Evolutionary conservation across 2,888 invertebrate species (phyloP).

Genomic region (Sipunculus nudus): DNA sequence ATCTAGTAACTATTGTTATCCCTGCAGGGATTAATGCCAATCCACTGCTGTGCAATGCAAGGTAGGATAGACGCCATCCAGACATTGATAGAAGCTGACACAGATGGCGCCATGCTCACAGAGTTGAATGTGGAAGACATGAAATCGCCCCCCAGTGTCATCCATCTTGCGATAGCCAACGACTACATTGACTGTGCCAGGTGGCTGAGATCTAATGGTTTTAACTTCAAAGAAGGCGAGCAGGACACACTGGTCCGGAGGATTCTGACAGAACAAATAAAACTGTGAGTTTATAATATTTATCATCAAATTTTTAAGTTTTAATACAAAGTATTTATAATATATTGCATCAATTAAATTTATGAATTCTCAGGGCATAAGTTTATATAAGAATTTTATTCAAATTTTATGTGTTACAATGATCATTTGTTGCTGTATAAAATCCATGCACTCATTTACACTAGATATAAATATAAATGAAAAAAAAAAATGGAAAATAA

Average conservation of each 20-base stretch:
- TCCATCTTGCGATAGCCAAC: conserved; percentile 59
- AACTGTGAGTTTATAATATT: conserved; percentile 52
- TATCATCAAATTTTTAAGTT: background rate
- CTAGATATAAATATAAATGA: too few species aligned
- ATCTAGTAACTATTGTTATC: too few species aligned
- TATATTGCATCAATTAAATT: too few species aligned
- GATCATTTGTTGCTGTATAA: too few species aligned
- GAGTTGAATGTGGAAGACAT: conserved; percentile 48
- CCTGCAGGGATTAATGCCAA: conserved; percentile 59
- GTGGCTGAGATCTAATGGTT: conserved; percentile 57
- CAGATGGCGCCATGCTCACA: conserved; percentile 41
- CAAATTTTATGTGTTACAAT: too few species aligned
- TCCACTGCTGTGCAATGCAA: conserved; percentile 65
- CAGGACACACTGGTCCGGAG: conserved; percentile 56
- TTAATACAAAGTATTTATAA: background rate
- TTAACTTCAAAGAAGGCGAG: conserved; percentile 60
- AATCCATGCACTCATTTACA: too few species aligned
- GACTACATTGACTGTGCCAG: conserved; percentile 56
- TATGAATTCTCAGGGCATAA: too few species aligned
- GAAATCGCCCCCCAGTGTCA: conserved; percentile 55
- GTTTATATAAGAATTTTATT: too few species aligned
- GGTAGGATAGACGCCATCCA: conserved; percentile 60
- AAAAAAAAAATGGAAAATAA: too few species aligned
- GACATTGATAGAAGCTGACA: conserved; percentile 51
- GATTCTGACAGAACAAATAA: conserved; percentile 60